A percentile compares a stretch with the other conserved stretches of the same genome.
phyloP scores from a whole-genome alignment of 2,797 vertebrate genomes.

The Semotilus atromaculatus region DNA sequence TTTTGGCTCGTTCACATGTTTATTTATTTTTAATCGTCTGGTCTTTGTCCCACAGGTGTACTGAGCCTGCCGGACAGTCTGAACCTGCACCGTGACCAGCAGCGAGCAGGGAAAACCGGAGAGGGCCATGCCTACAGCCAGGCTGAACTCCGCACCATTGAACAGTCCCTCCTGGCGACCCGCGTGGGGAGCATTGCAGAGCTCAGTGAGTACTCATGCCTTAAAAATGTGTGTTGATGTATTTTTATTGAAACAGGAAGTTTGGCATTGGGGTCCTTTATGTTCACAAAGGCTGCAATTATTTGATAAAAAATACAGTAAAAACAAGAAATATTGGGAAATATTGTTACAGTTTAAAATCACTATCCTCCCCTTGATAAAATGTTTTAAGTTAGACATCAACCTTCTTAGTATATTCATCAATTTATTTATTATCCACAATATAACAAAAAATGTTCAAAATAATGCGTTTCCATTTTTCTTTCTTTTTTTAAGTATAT shows the following conservation, averaged over 20 bases:
- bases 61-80: conserved; percentile 94
- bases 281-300: background rate
- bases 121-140: conserved; percentile 90
- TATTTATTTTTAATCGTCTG: conserved; percentile 5
- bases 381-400: background rate
- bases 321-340: background rate
- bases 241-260: background rate
- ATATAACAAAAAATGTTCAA: background rate
- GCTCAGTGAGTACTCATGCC: conserved; percentile 86
- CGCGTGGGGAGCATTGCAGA: conserved; percentile 96
- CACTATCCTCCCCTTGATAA: background rate
- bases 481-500: too few species aligned
- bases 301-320: background rate
- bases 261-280: background rate
- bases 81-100: conserved; percentile 92
- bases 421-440: background rate
- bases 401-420: background rate
- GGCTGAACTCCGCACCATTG: conserved; percentile 92
- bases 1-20: background rate
- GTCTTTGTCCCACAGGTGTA: conserved; percentile 79
- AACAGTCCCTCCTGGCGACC: conserved; percentile 94
- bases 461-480: too few species aligned
- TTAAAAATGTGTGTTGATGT: conserved; percentile 18
- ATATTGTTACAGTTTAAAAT: background rate
- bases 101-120: conserved; percentile 83